Evolutionary conservation across 2,888 invertebrate species (phyloP).

Genomic region (Tolmerus cingulatus): DNA sequence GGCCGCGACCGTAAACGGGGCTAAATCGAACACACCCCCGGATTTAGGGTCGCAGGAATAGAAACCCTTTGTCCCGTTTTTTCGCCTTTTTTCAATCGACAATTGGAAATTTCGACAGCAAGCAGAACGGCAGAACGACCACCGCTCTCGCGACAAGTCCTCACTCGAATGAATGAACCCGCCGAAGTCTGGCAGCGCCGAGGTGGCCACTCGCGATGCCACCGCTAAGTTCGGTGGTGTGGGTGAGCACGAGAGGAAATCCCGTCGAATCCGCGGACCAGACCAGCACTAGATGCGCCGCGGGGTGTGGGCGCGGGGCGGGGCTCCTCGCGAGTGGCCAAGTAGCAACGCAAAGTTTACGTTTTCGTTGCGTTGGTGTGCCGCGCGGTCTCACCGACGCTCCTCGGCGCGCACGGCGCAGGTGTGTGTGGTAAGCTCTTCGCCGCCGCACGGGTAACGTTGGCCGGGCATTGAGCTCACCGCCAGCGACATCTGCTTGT

Average conservation of each 20-base stretch:
- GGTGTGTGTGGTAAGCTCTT: background rate
- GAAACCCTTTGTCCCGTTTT: background rate
- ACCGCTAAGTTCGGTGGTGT: background rate
- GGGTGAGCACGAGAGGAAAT: background rate
- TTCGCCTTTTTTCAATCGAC: background rate
- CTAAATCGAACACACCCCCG: background rate
- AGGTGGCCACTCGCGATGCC: background rate
- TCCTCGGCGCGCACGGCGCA: background rate
- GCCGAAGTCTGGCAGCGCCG: background rate
- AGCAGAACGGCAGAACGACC: background rate
- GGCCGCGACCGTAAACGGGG: background rate
- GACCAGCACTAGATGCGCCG: background rate
- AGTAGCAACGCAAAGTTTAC: background rate
- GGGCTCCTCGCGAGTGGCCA: background rate
- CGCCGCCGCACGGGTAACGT: background rate
- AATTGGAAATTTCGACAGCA: background rate
- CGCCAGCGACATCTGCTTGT: background rate
- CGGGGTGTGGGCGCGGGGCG: background rate
- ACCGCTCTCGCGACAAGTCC: background rate
- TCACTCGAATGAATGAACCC: slow-evolving; percentile 10
- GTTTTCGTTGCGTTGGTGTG: background rate
- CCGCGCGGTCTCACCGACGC: background rate
- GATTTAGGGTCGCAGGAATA: background rate
- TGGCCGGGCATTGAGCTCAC: background rate
- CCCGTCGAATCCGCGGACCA: background rate